Percentiles rank a stretch among this genome's conserved stretches.
These are phyloP conservation scores for Pollenia griseotomentosa DNA, from an alignment of 2,888 invertebrate genomes.

Conservation along the genomic window DNA sequence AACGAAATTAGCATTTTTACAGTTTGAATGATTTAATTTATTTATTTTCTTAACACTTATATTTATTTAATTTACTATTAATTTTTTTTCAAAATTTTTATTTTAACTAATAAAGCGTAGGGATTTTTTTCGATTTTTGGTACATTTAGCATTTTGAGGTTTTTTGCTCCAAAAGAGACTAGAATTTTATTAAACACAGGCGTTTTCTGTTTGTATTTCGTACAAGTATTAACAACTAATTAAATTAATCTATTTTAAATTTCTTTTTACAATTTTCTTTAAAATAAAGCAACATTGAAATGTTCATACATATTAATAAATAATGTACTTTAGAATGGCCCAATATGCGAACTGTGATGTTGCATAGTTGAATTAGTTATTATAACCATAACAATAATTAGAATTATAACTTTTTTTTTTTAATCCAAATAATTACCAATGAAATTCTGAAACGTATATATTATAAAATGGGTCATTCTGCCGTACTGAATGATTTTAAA, in stretches of 20 bases:
- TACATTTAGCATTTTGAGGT: constrained; percentile 63
- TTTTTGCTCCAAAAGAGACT: constrained; percentile 22
- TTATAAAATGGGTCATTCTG: too few species aligned
- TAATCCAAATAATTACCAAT: too few species aligned
- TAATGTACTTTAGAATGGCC: background rate
- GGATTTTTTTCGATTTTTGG: constrained; percentile 54
- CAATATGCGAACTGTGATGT: background rate
- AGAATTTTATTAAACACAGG: constrained; percentile 15
- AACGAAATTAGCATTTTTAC: background rate
- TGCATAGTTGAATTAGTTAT: too few species aligned
- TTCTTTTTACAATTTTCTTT: constrained; percentile 11
- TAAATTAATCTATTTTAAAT: constrained; percentile 20
- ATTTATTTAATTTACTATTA: constrained; percentile 23
- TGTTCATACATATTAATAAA: background rate
- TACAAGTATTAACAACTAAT: constrained; percentile 5
- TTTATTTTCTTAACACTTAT: background rate
- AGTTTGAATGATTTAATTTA: constrained; percentile 7
- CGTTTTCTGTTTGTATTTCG: constrained; percentile 6
- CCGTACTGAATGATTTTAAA: background rate
- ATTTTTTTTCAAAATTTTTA: constrained; percentile 6
- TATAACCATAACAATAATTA: too few species aligned
- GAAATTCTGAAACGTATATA: too few species aligned
- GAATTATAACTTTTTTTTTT: too few species aligned
- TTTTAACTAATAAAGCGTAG: constrained; percentile 68
- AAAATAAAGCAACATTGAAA: background rate